Percentiles rank a stretch among this genome's conserved stretches.
These are phyloP conservation scores for Limnodromus scolopaceus DNA, from an alignment of 2,797 vertebrate species.

Conservation along the genomic window DNA sequence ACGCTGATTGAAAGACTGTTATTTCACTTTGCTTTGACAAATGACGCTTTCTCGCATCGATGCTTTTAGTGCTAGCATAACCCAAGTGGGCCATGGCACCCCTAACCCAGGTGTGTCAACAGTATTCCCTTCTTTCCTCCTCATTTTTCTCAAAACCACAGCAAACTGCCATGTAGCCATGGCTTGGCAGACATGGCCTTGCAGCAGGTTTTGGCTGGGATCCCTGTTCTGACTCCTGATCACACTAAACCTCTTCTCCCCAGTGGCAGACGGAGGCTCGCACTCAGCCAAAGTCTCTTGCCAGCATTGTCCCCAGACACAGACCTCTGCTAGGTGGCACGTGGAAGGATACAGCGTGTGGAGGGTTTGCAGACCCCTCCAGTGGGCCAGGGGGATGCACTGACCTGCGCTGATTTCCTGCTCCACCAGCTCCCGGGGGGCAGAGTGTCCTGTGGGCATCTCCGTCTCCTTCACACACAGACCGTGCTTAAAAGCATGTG, in stretches of 20 bases:
- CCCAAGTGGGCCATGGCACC: fast-evolving
- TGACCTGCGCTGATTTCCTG: background rate
- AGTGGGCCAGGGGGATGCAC: fast-evolving
- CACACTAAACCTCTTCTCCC: background rate
- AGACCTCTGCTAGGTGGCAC: background rate
- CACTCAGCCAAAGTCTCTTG: background rate
- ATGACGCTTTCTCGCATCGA: background rate
- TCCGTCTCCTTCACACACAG: fast-evolving
- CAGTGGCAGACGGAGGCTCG: fast-evolving
- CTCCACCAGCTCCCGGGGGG: background rate
- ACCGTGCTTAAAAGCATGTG: background rate
- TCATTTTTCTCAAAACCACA: background rate
- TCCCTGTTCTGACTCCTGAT: background rate
- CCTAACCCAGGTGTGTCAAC: background rate
- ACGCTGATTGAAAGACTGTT: background rate
- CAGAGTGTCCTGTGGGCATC: background rate
- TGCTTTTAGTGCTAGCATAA: background rate
- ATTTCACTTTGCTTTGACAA: background rate
- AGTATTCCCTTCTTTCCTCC: background rate
- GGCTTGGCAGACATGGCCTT: background rate
- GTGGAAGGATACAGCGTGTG: fast-evolving
- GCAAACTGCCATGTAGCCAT: background rate
- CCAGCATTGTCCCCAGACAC: fast-evolving
- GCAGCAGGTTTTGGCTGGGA: background rate
- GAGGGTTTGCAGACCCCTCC: background rate